phyloP scores from a whole-genome alignment of 2,888 invertebrate genomes.

The Tiliacea aurago region DNA sequence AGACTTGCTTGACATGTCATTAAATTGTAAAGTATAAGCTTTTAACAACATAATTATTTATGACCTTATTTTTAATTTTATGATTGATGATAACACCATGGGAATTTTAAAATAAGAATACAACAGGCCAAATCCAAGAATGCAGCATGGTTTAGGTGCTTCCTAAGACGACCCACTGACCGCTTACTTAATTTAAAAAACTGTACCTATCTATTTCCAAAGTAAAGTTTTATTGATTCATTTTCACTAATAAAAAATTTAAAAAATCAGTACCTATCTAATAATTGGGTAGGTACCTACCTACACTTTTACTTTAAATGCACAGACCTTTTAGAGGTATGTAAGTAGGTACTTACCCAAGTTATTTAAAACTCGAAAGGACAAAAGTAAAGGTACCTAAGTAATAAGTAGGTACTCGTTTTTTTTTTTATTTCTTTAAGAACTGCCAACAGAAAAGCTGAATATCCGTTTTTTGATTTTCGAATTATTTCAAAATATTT shows the following conservation, averaged over 20 bases:
- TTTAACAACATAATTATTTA: too few species aligned
- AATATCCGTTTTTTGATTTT: background rate
- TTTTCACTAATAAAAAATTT: background rate
- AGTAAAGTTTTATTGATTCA: background rate
- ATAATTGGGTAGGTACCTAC: background rate
- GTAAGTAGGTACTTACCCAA: too few species aligned
- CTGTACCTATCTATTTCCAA: background rate
- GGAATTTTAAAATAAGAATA: constrained; percentile 12
- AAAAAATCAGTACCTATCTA: background rate
- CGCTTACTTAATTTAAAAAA: background rate
- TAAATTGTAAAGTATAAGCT: too few species aligned
- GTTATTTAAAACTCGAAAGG: too few species aligned
- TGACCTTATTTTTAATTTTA: background rate
- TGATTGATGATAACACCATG: background rate
- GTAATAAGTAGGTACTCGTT: background rate
- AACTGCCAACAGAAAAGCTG: background rate
- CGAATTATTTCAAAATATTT: background rate
- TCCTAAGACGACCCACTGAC: too few species aligned
- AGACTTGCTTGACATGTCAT: background rate
- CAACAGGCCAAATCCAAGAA: background rate
- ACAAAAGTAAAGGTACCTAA: background rate
- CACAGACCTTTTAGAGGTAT: background rate
- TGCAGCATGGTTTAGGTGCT: background rate
- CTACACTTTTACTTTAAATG: background rate
- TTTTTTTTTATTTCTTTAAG: background rate